Percentiles rank a stretch among this genome's conserved stretches.
Conservation (phyloP, 2,888 invertebrate species). For the Campopleginae sp. region DNA sequence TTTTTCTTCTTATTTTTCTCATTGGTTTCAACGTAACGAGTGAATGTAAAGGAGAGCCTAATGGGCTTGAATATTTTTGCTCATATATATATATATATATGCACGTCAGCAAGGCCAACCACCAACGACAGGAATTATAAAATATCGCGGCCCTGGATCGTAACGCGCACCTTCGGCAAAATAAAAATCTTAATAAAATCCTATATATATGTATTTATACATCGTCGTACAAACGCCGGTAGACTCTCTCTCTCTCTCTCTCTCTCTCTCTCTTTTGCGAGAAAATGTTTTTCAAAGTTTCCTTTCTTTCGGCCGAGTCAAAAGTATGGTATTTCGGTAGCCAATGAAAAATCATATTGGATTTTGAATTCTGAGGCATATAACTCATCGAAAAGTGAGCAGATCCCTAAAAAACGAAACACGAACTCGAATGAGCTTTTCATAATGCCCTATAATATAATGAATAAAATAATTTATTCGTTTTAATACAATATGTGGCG, state of each 20-base stretch:
- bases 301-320: background rate
- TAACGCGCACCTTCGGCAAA: constrained; percentile 47
- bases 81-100: constrained; percentile 16
- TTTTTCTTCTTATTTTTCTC: constrained; percentile 25
- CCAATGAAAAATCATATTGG: background rate
- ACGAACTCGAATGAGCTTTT: background rate
- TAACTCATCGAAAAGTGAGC: background rate
- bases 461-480: background rate
- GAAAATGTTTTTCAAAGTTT: constrained; percentile 6
- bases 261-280: constrained; percentile 36
- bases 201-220: constrained; percentile 2
- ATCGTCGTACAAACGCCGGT: constrained; percentile 13
- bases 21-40: constrained; percentile 63
- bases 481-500: background rate
- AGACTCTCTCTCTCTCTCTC: too few relatives aligned
- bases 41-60: constrained; percentile 70
- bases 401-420: background rate
- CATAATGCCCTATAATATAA: background rate
- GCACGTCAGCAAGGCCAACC: constrained; percentile 70
- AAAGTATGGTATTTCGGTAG: background rate
- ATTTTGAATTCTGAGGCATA: background rate
- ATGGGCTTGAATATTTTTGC: constrained; percentile 67
- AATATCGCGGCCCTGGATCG: constrained; percentile 61
- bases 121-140: constrained; percentile 66
- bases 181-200: constrained; percentile 16